A percentile compares a stretch with the other conserved stretches of the same genome.
phyloP scores from a whole-genome alignment of 2,113 vertebrate genomes.

The Barnardius zonarius region DNA sequence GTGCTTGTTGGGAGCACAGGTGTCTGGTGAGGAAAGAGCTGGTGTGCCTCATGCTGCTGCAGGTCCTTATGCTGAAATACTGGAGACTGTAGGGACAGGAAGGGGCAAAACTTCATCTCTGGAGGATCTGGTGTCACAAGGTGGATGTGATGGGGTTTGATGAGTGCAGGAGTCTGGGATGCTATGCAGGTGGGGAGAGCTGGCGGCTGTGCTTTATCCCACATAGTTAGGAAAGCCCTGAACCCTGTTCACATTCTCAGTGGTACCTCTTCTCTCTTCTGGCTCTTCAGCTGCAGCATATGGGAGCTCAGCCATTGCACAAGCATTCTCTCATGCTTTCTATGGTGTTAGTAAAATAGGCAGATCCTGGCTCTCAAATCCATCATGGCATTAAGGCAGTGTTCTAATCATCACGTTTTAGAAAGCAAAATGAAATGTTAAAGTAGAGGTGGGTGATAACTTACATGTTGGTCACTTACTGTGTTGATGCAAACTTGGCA shows the following conservation, averaged over 20 bases:
- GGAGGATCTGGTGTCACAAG: background rate
- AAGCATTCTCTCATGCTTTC: background rate
- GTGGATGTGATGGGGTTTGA: background rate
- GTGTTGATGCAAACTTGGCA: background rate
- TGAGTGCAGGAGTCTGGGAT: background rate
- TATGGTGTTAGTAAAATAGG: background rate
- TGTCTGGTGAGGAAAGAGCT: background rate
- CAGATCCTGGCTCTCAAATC: background rate
- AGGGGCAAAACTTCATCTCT: background rate
- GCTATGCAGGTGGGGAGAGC: background rate
- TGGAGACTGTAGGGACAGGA: background rate
- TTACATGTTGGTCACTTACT: background rate
- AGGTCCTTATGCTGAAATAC: background rate
- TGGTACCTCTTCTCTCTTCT: background rate
- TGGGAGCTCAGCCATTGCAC: background rate
- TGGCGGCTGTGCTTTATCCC: background rate
- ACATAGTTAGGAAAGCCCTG: background rate
- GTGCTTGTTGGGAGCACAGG: background rate
- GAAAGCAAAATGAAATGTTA: background rate
- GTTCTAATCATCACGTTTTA: background rate
- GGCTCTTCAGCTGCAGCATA: background rate
- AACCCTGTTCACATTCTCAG: background rate
- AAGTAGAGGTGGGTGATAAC: background rate
- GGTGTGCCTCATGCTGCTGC: background rate
- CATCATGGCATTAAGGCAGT: fast-evolving